These are phyloP conservation scores for Mustela nigripes DNA, from an alignment of 2,113 vertebrate genomes.

Conservation along the genomic window DNA sequence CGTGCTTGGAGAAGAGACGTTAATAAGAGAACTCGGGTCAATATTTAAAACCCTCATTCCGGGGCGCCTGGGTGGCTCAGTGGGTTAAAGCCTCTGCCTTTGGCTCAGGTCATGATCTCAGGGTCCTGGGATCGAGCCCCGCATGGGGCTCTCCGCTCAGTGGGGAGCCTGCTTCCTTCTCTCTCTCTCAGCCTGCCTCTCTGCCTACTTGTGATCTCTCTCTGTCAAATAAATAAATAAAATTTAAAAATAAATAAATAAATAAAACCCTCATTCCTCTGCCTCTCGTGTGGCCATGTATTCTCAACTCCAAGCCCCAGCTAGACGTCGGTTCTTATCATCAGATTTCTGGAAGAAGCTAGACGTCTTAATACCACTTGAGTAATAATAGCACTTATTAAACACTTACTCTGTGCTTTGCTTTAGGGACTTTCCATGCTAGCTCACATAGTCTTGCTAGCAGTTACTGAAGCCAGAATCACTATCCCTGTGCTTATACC, in stretches of 20 bases:
- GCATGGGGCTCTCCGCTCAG: too few relatives aligned
- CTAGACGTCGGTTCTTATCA: not conserved
- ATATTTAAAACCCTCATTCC: not conserved
- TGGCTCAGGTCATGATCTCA: too few relatives aligned
- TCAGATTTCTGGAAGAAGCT: constrained; percentile 2
- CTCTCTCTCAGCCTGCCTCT: too few relatives aligned
- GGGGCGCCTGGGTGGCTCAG: too few relatives aligned
- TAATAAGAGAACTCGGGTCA: not conserved
- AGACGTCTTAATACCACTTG: not conserved
- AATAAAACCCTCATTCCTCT: not conserved
- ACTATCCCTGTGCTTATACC: not conserved
- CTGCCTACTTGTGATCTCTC: too few relatives aligned
- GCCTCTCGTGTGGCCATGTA: not conserved
- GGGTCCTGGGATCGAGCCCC: too few relatives aligned
- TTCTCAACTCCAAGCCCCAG: not conserved
- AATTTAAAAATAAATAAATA: too few relatives aligned
- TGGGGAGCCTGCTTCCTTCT: too few relatives aligned
- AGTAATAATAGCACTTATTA: not conserved
- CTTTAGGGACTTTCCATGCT: not conserved
- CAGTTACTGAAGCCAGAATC: not conserved
- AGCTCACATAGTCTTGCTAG: not conserved
- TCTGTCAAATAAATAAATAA: too few relatives aligned
- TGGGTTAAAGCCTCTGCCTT: too few relatives aligned
- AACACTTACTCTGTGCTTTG: not conserved
- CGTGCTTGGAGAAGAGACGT: not conserved